Conservation (phyloP, 2,888 invertebrate species). For the Trichacis sp. region DNA sequence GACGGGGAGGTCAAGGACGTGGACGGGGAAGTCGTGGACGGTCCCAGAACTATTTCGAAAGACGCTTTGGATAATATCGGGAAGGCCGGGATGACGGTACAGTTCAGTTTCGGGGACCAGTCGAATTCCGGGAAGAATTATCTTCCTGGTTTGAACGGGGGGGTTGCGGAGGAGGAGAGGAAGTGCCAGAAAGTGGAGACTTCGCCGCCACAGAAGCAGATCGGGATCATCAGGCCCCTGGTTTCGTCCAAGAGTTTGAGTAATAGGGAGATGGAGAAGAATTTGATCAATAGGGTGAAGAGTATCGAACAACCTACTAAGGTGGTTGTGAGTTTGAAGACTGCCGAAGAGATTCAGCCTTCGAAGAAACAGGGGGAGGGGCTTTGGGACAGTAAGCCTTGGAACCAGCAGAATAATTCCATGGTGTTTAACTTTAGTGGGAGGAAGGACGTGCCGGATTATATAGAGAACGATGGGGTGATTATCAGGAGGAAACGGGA, state of each 20-base stretch:
- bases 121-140: slow-evolving; percentile 58
- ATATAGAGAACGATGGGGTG: slow-evolving; percentile 90
- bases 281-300: slow-evolving; percentile 77
- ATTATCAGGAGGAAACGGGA: slow-evolving; percentile 77
- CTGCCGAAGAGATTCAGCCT: slow-evolving; percentile 64
- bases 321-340: slow-evolving; percentile 69
- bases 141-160: slow-evolving; percentile 53
- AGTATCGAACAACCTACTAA: slow-evolving; percentile 71
- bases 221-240: slow-evolving; percentile 71
- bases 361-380: slow-evolving; percentile 59
- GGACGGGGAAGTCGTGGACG: slow-evolving; percentile 51
- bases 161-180: no score
- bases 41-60: slow-evolving; percentile 71
- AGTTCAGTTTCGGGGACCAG: slow-evolving; percentile 73
- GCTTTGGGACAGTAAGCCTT: slow-evolving; percentile 69
- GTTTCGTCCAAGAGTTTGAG: slow-evolving; percentile 71
- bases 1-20: slow-evolving; percentile 13
- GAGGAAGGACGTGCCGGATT: slow-evolving; percentile 89
- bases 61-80: slow-evolving; percentile 78
- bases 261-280: slow-evolving; percentile 77
- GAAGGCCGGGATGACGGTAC: slow-evolving; percentile 77
- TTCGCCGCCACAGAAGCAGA: slow-evolving; percentile 68
- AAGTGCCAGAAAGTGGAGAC: slow-evolving; percentile 49
- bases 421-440: slow-evolving; percentile 90
- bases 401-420: slow-evolving; percentile 75